These are phyloP conservation scores for Channa argus DNA, from an alignment of 2,113 vertebrate genomes.

Conservation along the genomic window DNA sequence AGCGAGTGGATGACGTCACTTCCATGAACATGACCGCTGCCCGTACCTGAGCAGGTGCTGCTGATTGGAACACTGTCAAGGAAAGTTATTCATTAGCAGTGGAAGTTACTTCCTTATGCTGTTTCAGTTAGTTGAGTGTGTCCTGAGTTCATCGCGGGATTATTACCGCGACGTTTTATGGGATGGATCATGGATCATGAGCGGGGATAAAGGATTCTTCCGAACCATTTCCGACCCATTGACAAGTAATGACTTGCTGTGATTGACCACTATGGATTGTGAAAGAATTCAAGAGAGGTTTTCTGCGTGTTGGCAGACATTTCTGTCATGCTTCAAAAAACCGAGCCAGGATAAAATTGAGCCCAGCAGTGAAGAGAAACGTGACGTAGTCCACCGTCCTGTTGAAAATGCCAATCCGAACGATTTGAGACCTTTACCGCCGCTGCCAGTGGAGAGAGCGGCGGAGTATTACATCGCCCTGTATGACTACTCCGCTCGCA, in stretches of 20 bases:
- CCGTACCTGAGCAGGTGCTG: conserved; percentile 59
- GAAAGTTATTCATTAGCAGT: not conserved
- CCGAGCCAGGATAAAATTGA: accelerated
- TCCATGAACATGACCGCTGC: conserved; percentile 25
- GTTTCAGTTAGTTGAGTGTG: not conserved
- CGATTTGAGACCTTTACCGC: not conserved
- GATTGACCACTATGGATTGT: conserved; percentile 52
- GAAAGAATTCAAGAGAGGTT: conserved; percentile 37
- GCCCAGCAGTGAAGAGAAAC: accelerated
- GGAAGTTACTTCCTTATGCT: too few species aligned
- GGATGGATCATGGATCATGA: not conserved
- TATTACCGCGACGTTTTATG: not conserved
- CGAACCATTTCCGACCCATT: not conserved
- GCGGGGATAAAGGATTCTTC: not conserved
- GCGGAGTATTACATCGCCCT: conserved; percentile 84
- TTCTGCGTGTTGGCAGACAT: conserved; percentile 49
- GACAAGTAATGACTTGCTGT: conserved; percentile 28
- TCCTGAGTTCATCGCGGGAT: not conserved
- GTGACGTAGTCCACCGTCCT: too few species aligned
- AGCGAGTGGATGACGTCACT: conserved; percentile 1
- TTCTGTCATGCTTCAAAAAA: conserved; percentile 53
- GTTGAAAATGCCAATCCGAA: accelerated
- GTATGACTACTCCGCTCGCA: conserved; percentile 91
- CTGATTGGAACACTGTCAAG: conserved; percentile 12
- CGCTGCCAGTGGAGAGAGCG: not conserved